phyloP scores from a whole-genome alignment of 2,113 vertebrate species.

The Pycnonotus jocosus region DNA sequence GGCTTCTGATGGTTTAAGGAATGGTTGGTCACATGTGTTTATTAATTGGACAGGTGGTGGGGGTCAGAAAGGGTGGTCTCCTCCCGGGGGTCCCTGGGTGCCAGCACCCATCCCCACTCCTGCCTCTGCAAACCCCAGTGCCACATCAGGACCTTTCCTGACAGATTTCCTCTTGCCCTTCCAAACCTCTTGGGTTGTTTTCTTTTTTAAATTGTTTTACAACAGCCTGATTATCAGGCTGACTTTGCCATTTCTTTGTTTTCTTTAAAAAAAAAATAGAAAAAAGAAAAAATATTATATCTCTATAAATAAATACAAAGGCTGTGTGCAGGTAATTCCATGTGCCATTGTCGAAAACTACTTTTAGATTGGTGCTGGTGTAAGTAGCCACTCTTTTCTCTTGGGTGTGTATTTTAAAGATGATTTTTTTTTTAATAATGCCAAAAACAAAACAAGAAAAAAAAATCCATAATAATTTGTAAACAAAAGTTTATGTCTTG shows the following conservation, averaged over 20 bases:
- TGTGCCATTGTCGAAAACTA: slow-evolving; percentile 75
- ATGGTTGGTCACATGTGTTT: slow-evolving; percentile 25
- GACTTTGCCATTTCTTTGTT: slow-evolving; percentile 55
- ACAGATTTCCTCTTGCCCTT: slow-evolving; percentile 51
- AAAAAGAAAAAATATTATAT: background rate
- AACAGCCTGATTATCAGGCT: slow-evolving; percentile 33
- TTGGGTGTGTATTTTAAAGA: slow-evolving; percentile 75
- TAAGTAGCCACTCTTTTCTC: slow-evolving; percentile 75
- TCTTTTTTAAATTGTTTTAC: background rate
- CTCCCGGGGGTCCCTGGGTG: background rate
- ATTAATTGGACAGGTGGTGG: background rate
- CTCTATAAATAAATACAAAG: slow-evolving; percentile 39
- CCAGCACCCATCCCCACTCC: background rate
- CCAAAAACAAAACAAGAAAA: slow-evolving; percentile 68
- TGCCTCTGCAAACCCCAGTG: background rate
- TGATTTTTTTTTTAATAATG: slow-evolving; percentile 71
- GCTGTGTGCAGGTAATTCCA: slow-evolving; percentile 73
- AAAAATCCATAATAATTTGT: slow-evolving; percentile 71
- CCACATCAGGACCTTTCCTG: slow-evolving; percentile 50
- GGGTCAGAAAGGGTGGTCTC: background rate
- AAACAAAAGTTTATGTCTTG: slow-evolving; percentile 74
- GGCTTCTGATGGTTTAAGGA: slow-evolving; percentile 61
- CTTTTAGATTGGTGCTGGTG: slow-evolving; percentile 79
- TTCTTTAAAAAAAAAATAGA: slow-evolving; percentile 43
- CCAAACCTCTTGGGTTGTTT: background rate